These are phyloP conservation scores for Podarcis raffonei DNA, from an alignment of 2,113 vertebrate genomes.

Conservation along the genomic window DNA sequence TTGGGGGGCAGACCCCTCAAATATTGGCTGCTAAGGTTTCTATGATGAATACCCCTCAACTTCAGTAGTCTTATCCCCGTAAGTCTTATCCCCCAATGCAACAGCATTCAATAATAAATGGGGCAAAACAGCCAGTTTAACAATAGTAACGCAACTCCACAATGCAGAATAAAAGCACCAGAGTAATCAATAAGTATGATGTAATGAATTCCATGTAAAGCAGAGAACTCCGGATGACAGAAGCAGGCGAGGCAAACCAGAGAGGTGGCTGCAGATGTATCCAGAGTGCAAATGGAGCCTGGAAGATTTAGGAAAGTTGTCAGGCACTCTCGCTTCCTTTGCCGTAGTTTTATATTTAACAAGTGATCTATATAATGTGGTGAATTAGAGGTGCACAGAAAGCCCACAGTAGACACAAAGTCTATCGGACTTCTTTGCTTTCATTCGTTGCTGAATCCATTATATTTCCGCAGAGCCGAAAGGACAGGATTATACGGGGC, in stretches of 20 bases:
- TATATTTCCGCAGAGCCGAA: too few species aligned
- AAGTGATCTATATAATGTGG: rapidly evolving
- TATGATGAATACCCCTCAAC: neutral
- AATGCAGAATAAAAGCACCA: neutral
- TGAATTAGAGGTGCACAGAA: neutral
- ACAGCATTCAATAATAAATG: neutral
- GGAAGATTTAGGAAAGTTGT: neutral
- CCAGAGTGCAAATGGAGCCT: neutral
- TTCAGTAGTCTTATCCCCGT: neutral
- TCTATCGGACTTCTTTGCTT: neutral
- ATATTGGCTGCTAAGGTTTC: neutral
- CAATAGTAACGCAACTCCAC: neutral
- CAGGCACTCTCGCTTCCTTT: neutral
- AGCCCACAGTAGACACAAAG: neutral
- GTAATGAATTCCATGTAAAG: neutral
- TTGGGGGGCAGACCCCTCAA: too few species aligned
- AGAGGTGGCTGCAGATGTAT: neutral
- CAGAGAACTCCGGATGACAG: neutral
- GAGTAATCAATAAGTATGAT: neutral
- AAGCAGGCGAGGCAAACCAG: neutral
- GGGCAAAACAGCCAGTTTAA: neutral
- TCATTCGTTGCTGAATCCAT: neutral
- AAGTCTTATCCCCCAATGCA: too few species aligned
- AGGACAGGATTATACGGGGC: too few species aligned
- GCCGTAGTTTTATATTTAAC: neutral